Evolutionary conservation across 2,113 vertebrate species (phyloP), one percentile per base, ranked within the genome.

Genomic region (Dissostichus mawsoni): DNA sequence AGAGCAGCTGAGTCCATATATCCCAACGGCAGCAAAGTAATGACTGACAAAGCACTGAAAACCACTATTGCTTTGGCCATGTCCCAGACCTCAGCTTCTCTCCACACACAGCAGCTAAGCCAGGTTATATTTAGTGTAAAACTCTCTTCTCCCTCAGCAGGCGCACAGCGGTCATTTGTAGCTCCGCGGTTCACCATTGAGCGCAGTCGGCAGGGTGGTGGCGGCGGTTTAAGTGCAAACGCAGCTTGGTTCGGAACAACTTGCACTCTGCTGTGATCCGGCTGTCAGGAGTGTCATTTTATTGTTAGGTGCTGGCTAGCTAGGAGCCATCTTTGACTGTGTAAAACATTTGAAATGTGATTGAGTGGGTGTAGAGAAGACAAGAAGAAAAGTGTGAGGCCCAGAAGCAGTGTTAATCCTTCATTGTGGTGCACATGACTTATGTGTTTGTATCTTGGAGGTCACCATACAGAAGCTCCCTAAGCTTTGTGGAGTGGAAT

Each of bases 71-170:
- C 87, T 75, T 48, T 90, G 91, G 91, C 92, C 84, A 23, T 10
- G 41, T 56, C 90, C 83, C 89, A 93, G 87, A 93, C 90, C 86
- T 90, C 83, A 88, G 74, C 81, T 75, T 88, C 76, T 88, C 81
- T 88, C 69, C 72, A 52, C 81, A 74, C 72, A 52, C 79, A 74
- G 72, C 55, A 57, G 81, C 80, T 77, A 64, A 85, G 67, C 82
- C 72, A 82, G 72, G 85, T 90, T 89, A 86, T 85, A 86, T 88
- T 91, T 89, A 83, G 80, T 85, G 75, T 76, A 79, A 87, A 87
- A 89, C 63, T 81, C 70, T 85, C 74, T 56, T 74, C 70, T 83
- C 82, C 55, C 65, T 81, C 79, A 56, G 82, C 83, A 79, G 73
- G 66, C 64, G 51, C 68, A 81, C 65, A 76, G 82, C 50, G 73